Conservation (phyloP, 2,888 invertebrate genomes). For the Fabriciana adippe region DNA sequence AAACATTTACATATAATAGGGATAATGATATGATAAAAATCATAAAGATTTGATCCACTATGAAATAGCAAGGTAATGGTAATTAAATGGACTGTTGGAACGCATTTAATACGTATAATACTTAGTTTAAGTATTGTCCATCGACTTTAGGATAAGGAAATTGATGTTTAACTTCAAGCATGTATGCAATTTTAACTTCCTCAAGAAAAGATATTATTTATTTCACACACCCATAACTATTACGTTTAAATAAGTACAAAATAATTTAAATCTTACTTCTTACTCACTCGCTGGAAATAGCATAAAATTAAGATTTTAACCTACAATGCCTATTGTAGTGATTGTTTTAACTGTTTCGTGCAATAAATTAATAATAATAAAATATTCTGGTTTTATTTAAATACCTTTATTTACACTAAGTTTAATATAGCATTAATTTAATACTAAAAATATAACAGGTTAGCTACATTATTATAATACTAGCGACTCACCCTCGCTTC, state of each 20-base stretch:
- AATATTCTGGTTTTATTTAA: background rate
- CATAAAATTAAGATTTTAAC: background rate
- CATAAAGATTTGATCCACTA: background rate
- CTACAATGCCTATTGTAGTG: background rate
- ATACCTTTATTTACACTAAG: background rate
- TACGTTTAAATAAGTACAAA: constrained; percentile 13
- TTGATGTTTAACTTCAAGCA: background rate
- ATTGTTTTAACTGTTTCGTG: constrained; percentile 10
- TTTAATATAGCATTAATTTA: too few species aligned
- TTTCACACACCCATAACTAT: background rate
- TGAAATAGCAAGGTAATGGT: constrained; percentile 5
- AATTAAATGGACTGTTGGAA: constrained; percentile 9
- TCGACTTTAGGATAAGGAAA: background rate
- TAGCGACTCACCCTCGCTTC: too few species aligned
- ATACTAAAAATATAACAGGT: too few species aligned
- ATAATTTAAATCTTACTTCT: constrained; percentile 5
- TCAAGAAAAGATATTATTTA: background rate
- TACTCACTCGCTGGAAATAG: background rate
- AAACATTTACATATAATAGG: background rate
- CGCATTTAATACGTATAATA: background rate
- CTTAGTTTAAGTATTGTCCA: constrained; percentile 7
- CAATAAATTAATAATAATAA: background rate
- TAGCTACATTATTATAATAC: too few species aligned
- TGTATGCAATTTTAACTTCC: background rate
- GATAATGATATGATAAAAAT: background rate